Conservation (phyloP, 2,888 invertebrate genomes). For the Molanna angustata region DNA sequence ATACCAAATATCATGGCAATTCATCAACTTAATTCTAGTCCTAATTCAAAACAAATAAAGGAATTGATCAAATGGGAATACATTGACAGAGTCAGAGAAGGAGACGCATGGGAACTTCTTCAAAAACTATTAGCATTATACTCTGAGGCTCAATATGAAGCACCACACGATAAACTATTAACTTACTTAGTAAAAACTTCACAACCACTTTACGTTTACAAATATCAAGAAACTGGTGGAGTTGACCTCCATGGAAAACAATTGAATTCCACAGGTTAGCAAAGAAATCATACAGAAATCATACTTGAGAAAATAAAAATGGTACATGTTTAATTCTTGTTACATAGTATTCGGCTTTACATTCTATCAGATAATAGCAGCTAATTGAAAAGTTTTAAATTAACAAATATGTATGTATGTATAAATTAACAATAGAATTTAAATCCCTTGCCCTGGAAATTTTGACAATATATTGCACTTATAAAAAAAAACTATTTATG, state of each 20-base stretch:
- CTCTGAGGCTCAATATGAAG: constrained; percentile 56
- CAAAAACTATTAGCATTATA: constrained; percentile 55
- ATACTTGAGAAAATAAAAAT: too few species aligned
- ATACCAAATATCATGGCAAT: constrained; percentile 57
- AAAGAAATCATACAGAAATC: too few species aligned
- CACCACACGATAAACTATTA: constrained; percentile 56
- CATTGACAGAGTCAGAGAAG: constrained; percentile 42
- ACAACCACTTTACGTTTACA: constrained; percentile 55
- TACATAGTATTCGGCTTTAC: too few species aligned
- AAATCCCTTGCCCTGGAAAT: background rate
- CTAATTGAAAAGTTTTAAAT: background rate
- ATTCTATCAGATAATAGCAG: too few species aligned
- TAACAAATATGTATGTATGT: background rate
- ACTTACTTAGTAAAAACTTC: constrained; percentile 45
- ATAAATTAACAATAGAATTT: too few species aligned
- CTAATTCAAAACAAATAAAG: constrained; percentile 33
- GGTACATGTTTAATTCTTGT: too few species aligned
- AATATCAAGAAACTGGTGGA: constrained; percentile 51
- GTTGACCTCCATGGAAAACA: constrained; percentile 46
- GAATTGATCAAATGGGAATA: constrained; percentile 60
- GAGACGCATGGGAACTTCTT: constrained; percentile 43
- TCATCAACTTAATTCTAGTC: constrained; percentile 35
- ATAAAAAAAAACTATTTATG: background rate
- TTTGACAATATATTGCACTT: background rate
- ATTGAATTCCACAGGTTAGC: constrained; percentile 57